Evolutionary conservation across 2,113 vertebrate genomes (phyloP).

Genomic region (Coptodon bakossiorum): DNA sequence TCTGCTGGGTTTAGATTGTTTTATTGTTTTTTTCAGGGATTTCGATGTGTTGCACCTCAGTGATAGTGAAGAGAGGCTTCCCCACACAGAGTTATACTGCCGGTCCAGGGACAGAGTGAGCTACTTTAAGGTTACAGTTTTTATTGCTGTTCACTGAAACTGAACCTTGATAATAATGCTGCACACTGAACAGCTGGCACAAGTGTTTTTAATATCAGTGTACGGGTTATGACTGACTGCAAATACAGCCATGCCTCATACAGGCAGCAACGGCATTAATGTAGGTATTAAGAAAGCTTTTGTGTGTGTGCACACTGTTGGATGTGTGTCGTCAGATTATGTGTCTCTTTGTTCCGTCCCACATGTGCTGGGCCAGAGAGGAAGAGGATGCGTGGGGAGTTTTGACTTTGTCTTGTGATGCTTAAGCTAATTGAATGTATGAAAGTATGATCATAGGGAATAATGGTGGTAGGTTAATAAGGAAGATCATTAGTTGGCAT

Average conservation of each 20-base stretch:
- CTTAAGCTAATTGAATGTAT: background rate
- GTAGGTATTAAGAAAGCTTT: background rate
- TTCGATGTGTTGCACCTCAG: background rate
- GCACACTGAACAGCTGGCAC: background rate
- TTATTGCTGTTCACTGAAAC: background rate
- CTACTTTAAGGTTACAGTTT: background rate
- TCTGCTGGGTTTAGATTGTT: background rate
- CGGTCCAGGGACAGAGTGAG: background rate
- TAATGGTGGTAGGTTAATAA: background rate
- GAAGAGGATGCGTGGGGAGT: background rate
- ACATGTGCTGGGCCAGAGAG: background rate
- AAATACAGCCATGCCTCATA: background rate
- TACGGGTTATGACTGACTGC: background rate
- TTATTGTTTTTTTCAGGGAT: background rate
- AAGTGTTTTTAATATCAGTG: background rate
- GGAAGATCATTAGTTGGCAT: background rate
- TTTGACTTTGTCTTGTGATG: background rate
- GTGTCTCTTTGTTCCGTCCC: background rate
- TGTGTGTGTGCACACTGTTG: background rate
- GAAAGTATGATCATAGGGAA: background rate
- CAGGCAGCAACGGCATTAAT: background rate
- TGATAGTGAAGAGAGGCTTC: background rate
- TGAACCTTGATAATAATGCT: background rate
- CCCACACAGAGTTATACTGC: background rate
- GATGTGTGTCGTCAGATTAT: background rate